Conservation (phyloP, 2,888 invertebrate genomes). For the Stenchaetothrips biformis region DNA sequence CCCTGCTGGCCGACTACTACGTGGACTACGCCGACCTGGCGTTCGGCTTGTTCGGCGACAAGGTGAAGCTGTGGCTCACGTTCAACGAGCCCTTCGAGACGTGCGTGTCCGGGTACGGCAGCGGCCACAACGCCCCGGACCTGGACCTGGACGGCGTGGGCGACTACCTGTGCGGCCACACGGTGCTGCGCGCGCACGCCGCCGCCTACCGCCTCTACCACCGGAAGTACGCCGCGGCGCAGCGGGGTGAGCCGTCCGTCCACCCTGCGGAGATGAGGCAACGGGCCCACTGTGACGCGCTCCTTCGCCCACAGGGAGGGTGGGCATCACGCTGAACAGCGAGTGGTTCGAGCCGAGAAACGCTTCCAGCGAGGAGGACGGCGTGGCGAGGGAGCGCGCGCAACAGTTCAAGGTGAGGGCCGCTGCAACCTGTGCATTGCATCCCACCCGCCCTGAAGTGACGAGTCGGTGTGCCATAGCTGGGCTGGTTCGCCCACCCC, state of each 20-base stretch:
- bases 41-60: conserved; percentile 57
- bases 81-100: conserved; percentile 68
- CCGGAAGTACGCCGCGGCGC: conserved; percentile 49
- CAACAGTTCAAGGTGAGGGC: conserved; percentile 36
- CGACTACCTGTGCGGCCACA: conserved; percentile 45
- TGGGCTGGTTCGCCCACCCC: conserved; percentile 38
- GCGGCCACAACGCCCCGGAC: conserved; percentile 44
- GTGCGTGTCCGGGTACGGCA: conserved; percentile 54
- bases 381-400: conserved; percentile 35
- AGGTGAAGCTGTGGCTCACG: conserved; percentile 66
- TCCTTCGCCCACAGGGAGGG: conserved; percentile 35
- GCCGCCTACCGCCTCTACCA: conserved; percentile 46
- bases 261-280: too few species aligned
- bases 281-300: too few species aligned
- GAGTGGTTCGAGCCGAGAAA: conserved; percentile 35
- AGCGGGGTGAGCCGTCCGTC: conserved; percentile 53
- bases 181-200: conserved; percentile 49
- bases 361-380: conserved; percentile 33
- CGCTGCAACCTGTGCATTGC: too few species aligned
- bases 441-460: too few species aligned
- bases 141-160: conserved; percentile 46
- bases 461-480: conserved; percentile 29
- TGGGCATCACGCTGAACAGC: conserved; percentile 36
- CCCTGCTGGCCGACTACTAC: conserved; percentile 53
- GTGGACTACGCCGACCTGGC: conserved; percentile 57